Conservation (phyloP, 1,140 invertebrate genomes). For the Euura lappo region DNA sequence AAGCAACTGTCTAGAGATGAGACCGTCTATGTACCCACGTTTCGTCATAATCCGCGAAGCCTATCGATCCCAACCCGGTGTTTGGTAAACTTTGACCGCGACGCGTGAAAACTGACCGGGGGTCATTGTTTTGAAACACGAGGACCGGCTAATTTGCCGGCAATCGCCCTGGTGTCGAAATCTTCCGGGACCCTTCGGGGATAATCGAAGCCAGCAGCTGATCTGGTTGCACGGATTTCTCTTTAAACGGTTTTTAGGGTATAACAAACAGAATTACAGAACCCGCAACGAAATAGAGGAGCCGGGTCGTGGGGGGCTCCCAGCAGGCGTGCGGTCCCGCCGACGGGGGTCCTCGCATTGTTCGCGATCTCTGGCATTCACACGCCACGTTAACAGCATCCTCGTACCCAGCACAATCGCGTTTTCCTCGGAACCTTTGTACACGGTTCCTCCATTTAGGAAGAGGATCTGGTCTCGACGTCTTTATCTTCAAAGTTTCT, state of each 20-base stretch:
- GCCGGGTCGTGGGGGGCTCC: conserved; percentile 38
- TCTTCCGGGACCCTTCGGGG: not conserved
- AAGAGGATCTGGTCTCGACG: not conserved
- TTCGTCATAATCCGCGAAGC: not conserved
- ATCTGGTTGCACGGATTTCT: not conserved
- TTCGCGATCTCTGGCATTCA: conserved; percentile 39
- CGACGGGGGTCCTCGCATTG: conserved; percentile 39
- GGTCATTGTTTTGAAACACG: too few relatives aligned
- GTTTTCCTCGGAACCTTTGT: conserved; percentile 4
- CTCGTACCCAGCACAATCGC: conserved; percentile 17
- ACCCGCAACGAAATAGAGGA: not conserved
- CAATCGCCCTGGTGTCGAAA: too few relatives aligned
- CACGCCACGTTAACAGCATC: conserved; percentile 42
- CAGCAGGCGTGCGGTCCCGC: conserved; percentile 37
- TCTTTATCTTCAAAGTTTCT: not conserved
- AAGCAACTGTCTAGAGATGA: not conserved
- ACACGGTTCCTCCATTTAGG: conserved; percentile 1
- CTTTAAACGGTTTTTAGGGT: not conserved
- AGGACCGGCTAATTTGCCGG: too few relatives aligned
- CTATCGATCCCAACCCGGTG: not conserved
- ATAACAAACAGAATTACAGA: too few relatives aligned
- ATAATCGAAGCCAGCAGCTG: conserved; percentile 2
- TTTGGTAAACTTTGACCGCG: too few relatives aligned
- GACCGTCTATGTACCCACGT: not conserved
- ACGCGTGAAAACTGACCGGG: too few relatives aligned